Evolutionary conservation across 2,888 invertebrate genomes (phyloP).

Genomic region (Apodemia mormo): DNA sequence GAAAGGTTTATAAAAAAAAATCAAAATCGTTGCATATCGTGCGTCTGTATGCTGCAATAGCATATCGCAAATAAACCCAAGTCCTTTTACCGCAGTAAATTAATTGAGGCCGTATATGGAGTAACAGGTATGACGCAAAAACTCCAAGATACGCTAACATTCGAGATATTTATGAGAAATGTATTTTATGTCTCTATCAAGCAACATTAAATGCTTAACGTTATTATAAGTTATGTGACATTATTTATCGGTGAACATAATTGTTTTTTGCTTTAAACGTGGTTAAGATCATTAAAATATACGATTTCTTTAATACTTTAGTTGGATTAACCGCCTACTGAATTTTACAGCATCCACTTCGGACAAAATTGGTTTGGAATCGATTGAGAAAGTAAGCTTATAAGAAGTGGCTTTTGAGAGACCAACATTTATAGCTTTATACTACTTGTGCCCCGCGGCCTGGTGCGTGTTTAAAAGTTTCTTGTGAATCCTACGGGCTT

Average conservation of each 20-base stretch:
- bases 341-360: not conserved
- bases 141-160: conserved; percentile 11
- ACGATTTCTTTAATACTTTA: not conserved
- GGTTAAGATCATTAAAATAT: conserved; percentile 14
- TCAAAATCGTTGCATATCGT: no score
- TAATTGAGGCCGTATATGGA: conserved; percentile 13
- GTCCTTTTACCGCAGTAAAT: conserved; percentile 14
- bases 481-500: no score
- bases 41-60: no score
- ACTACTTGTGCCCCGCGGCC: no score
- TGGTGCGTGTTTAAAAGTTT: no score
- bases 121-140: conserved; percentile 1
- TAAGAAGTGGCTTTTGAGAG: no score
- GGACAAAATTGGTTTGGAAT: not conserved
- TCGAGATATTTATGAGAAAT: conserved; percentile 15
- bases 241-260: conserved; percentile 16
- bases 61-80: not conserved
- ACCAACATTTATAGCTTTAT: no score
- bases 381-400: not conserved
- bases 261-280: conserved; percentile 13
- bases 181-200: conserved; percentile 17
- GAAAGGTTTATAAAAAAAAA: no score
- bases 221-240: conserved; percentile 10
- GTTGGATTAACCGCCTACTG: not conserved
- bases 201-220: conserved; percentile 12